Evolutionary conservation across 2,113 vertebrate species (phyloP).

Genomic region (Uria aalge): DNA sequence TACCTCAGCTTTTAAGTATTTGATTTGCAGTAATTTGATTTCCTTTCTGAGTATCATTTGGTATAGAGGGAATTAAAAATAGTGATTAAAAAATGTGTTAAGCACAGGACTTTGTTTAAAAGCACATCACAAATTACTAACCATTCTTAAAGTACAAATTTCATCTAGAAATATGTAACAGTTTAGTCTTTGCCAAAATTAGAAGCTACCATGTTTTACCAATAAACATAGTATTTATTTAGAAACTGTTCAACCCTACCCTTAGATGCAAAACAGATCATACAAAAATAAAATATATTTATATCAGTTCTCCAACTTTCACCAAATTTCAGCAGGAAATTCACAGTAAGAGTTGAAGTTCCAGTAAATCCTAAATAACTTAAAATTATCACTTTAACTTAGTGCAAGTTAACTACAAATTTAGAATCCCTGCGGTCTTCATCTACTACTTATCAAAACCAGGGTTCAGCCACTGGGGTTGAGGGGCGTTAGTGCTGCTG

Average conservation of each 20-base stretch:
- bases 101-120: neutral
- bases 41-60: neutral
- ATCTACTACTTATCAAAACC: neutral
- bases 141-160: neutral
- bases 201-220: neutral
- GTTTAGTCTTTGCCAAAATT: neutral
- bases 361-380: neutral
- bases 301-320: neutral
- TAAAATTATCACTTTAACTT: neutral
- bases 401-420: neutral
- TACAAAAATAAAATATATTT: neutral
- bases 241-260: neutral
- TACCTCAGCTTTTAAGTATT: neutral
- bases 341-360: neutral
- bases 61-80: neutral
- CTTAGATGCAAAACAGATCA: neutral
- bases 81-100: neutral
- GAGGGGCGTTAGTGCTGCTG: neutral
- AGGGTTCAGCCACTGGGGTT: neutral
- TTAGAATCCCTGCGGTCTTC: neutral
- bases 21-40: neutral
- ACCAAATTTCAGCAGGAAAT: neutral
- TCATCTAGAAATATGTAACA: neutral
- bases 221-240: neutral
- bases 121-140: neutral